Conservation (phyloP, 2,888 invertebrate genomes). For the Cybosia mesomella region DNA sequence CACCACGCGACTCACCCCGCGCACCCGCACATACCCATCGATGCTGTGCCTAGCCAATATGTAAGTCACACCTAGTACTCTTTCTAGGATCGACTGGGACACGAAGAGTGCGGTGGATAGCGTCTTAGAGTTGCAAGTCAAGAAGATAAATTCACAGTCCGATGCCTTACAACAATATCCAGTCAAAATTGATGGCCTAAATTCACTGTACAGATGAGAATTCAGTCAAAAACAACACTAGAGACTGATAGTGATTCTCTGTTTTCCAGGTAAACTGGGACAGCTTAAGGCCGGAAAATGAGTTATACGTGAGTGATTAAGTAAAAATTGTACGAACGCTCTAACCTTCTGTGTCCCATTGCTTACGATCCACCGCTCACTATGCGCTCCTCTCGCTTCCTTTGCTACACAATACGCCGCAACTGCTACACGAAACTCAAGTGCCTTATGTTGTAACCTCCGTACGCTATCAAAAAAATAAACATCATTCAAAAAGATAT, state of each 20-base stretch:
- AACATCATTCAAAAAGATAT: not conserved
- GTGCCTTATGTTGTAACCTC: constrained; percentile 45
- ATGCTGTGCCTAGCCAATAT: constrained; percentile 84
- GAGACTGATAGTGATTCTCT: constrained; percentile 76
- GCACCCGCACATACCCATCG: constrained; percentile 81
- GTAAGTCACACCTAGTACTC: constrained; percentile 62
- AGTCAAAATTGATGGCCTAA: constrained; percentile 28
- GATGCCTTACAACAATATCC: constrained; percentile 18
- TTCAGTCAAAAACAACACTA: constrained; percentile 71
- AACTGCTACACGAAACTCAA: constrained; percentile 48
- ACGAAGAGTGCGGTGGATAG: constrained; percentile 43
- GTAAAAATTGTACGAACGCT: constrained; percentile 65
- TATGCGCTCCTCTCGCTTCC: constrained; percentile 59
- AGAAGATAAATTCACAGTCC: not conserved
- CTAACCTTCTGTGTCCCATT: constrained; percentile 63
- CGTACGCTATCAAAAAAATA: constrained; percentile 15
- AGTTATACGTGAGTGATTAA: constrained; percentile 84
- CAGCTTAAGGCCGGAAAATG: constrained; percentile 87
- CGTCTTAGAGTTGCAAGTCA: constrained; percentile 9
- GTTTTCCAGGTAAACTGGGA: constrained; percentile 87
- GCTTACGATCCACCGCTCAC: constrained; percentile 60
- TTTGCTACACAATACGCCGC: constrained; percentile 52
- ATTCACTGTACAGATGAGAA: constrained; percentile 42
- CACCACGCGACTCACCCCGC: constrained; percentile 76
- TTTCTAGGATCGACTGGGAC: constrained; percentile 27